Evolutionary conservation across 2,797 vertebrate genomes (phyloP), one percentile per base, ranked within the genome.

Genomic region (Rhinichthys osculus): DNA sequence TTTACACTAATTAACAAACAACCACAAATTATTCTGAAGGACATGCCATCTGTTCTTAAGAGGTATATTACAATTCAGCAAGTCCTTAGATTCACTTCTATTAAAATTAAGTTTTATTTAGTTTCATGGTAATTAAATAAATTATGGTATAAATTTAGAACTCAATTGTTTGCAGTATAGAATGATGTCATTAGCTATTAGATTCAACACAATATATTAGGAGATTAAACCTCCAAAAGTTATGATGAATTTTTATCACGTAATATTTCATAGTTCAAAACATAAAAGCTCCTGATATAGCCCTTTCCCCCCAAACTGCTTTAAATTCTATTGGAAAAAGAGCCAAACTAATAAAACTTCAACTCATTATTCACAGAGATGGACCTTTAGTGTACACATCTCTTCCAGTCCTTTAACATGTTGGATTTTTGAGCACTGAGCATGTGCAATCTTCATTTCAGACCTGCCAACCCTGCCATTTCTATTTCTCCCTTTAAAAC

Each of bases 341-440:
- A 47, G 13, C 10, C 40, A 82, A 73, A 73, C 70, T 62, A 35
- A 72, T 64, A 40, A 64, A 82, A 73, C 11, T 23, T 62, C 19
- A 50, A n/a, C 38, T 57, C 64, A 70, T 35, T 86, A 85, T 81
- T 85, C 78, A 82, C 21, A 77, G 77, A 30, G 16, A 81, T 30
- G 8, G 27, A 35, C 38, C 35, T 83, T 19, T n/a, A 81, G 44
- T 13, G 71, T 72, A 27, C 47, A 40, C 78, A 71, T 44, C 66
- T 71, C 62, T 78, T 79, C 19, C 79, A 67, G 73, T 52, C 3
- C 21, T 74, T 71, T 40, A 47, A 81, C 70, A 67, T 70, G 13
- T 86, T 73, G 79, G 21, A 76, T 35, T 81, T 78, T 35, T 74
- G 50, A 71, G 62, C 35, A 23, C 47, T 40, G 62, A 70, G 14